Evolutionary conservation across 2,888 invertebrate genomes (phyloP), one percentile per base, ranked within the genome.

Genomic region (Callyntrura sp.): DNA sequence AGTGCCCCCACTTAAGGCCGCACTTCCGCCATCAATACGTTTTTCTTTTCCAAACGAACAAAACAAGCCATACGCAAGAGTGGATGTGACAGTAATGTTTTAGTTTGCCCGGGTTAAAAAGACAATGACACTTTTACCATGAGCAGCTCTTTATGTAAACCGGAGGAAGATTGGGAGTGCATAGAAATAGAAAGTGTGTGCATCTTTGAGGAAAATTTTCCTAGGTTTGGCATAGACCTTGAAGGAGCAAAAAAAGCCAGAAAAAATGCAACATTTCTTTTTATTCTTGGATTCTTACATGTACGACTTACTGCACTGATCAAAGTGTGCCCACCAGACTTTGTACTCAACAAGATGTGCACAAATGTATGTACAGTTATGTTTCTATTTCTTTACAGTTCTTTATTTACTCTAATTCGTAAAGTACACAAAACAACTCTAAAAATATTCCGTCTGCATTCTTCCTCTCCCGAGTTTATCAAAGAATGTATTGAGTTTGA

Each of bases 201-300:
- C 17, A 60, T 23, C 35, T 35, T 60, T 8, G 23, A 73, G 20
- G 43, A 45, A 43, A 45, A 73, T 45, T 43, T 73, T 20, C 73
- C 17, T 43, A 9, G 2, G 17, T 11, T 9, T 76, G 76, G 25
- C 76, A 76, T 51, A 76, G 76, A 76, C 76, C 76, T 76, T 76
- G 76, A 55, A 48, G 28, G 35, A n/a, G n/a, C 3, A 43, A 17
- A 68, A n/a, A 6, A 35, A 35, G 12, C 14, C n/a, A n/a, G n/a
- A 55, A 25, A 51, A 48, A 51, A 76, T 48, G 48, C 45, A 76
- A 76, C 76, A 20, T 25, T 20, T 43, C n/a, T n/a, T 73, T 8
- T 73, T 28, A n/a, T 20, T 45, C 11, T 20, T 9, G 11, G 25
- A 76, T 76, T 51, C 76, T 25, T 45, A 43, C 35, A n/a, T n/a